Evolutionary conservation across 2,888 invertebrate species (phyloP).

Genomic region (Nematopogon swammerdamellus): DNA sequence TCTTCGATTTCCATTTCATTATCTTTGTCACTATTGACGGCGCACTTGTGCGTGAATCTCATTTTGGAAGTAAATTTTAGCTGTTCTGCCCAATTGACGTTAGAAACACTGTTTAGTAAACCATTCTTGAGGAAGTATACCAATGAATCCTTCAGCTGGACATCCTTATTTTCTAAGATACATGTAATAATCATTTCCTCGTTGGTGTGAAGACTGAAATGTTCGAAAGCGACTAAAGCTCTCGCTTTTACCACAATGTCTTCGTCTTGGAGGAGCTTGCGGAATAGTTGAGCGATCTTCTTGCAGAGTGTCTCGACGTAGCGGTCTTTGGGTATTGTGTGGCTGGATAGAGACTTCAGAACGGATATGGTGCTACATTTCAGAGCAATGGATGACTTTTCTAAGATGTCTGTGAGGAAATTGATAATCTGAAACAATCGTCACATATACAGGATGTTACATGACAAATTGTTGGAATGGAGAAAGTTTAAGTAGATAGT

Average conservation of each 20-base stretch:
- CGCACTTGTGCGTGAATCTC: not conserved
- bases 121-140: conserved; percentile 11
- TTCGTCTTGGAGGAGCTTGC: conserved; percentile 2
- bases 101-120: conserved; percentile 2
- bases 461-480: too few relatives aligned
- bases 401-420: not conserved
- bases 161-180: conserved; percentile 13
- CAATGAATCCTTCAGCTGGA: conserved; percentile 17
- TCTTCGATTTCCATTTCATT: not conserved
- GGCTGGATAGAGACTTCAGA: not conserved
- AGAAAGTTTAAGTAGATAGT: too few relatives aligned
- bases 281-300: not conserved
- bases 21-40: not conserved
- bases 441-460: too few relatives aligned
- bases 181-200: conserved; percentile 2
- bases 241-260: conserved; percentile 1
- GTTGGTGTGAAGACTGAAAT: conserved; percentile 3
- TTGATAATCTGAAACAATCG: not conserved
- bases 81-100: conserved; percentile 13
- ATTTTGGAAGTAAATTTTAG: conserved; percentile 12
- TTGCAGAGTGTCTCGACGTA: not conserved
- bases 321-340: not conserved
- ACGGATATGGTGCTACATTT: not conserved
- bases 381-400: not conserved
- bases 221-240: conserved; percentile 5